These are phyloP conservation scores for Byasa hedistus DNA, from an alignment of 2,888 invertebrate species.

Conservation along the genomic window DNA sequence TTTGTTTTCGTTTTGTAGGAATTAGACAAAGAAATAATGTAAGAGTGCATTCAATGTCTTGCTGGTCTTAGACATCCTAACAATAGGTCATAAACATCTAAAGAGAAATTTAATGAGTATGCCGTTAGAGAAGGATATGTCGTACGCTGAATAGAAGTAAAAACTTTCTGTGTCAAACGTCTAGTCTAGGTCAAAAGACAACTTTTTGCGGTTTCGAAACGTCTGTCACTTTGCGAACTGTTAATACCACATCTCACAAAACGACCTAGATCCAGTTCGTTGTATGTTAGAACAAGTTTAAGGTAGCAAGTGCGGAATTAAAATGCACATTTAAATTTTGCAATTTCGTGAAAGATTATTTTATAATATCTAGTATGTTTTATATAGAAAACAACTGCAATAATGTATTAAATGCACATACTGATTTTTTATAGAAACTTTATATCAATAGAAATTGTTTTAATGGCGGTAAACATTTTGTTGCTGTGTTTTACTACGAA, in stretches of 20 bases:
- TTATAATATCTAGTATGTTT: too few species aligned
- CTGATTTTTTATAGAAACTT: too few species aligned
- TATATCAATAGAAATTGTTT: too few species aligned
- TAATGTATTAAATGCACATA: too few species aligned
- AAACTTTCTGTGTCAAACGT: slow-evolving; percentile 27
- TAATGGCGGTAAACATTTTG: too few species aligned
- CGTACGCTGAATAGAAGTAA: slow-evolving; percentile 19
- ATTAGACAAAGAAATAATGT: too few species aligned
- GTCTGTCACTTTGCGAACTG: slow-evolving; percentile 8
- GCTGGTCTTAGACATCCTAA: not conserved
- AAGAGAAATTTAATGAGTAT: slow-evolving; percentile 8
- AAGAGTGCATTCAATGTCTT: too few species aligned
- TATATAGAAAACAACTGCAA: too few species aligned
- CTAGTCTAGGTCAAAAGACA: slow-evolving; percentile 26
- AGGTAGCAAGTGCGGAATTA: not conserved
- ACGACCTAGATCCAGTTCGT: slow-evolving; percentile 19
- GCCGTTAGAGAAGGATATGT: slow-evolving; percentile 17
- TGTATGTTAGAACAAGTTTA: not conserved
- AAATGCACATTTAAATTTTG: not conserved
- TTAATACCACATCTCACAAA: slow-evolving; percentile 12
- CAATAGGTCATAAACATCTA: not conserved
- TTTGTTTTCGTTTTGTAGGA: too few species aligned
- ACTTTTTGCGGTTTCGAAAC: slow-evolving; percentile 23
- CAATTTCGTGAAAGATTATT: too few species aligned
- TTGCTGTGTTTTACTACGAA: too few species aligned